These are phyloP conservation scores for Sebastolobus altivelis DNA, from an alignment of 2,797 vertebrate genomes.

Conservation along the genomic window DNA sequence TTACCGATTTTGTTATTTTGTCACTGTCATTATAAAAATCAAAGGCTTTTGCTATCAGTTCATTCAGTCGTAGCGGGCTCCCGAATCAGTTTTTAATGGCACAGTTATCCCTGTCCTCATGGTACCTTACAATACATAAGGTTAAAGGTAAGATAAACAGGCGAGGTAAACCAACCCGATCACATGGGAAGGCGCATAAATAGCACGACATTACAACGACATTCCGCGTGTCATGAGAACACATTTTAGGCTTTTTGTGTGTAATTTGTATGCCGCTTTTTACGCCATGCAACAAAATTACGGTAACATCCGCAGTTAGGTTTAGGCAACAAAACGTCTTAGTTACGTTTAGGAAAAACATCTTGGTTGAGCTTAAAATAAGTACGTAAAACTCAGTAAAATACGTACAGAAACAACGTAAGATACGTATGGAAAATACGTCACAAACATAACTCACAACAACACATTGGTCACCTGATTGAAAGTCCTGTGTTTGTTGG, in stretches of 20 bases:
- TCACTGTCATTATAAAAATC: not conserved
- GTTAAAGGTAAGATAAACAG: not conserved
- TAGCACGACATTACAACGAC: not conserved
- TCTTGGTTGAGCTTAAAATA: too few relatives aligned
- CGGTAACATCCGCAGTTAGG: rapidly evolving
- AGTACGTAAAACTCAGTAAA: too few relatives aligned
- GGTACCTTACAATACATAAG: not conserved
- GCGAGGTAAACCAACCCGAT: not conserved
- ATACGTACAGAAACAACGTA: rapidly evolving
- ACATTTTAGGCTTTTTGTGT: rapidly evolving
- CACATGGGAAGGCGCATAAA: not conserved
- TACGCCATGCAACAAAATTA: not conserved
- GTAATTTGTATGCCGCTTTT: not conserved
- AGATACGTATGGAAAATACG: too few relatives aligned
- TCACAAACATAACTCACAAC: too few relatives aligned
- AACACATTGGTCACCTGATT: too few relatives aligned
- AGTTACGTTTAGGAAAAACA: too few relatives aligned
- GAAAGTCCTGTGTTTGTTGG: too few relatives aligned
- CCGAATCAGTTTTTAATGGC: not conserved
- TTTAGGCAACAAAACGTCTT: too few relatives aligned
- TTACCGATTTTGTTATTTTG: not conserved
- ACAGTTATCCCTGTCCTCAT: not conserved
- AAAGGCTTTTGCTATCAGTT: not conserved
- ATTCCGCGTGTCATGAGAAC: not conserved
- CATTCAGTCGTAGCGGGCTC: not conserved